A percentile compares a stretch with the other conserved stretches of the same genome.
These are phyloP conservation scores for Latrodectus geometricus DNA, from an alignment of 1,140 invertebrate species.

Conservation along the genomic window DNA sequence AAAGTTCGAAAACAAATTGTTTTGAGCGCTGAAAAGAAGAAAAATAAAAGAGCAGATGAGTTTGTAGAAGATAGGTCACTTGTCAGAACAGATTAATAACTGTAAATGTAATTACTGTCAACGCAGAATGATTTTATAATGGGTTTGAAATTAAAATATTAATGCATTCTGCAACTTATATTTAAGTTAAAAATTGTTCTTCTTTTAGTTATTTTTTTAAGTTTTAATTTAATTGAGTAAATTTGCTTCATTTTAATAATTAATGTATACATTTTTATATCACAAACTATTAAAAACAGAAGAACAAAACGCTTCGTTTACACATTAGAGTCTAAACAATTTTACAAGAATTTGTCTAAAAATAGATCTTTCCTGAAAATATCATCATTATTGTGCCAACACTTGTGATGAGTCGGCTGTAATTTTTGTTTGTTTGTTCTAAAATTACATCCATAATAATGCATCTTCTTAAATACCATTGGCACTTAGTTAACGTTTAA, in stretches of 20 bases:
- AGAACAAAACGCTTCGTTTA: neutral
- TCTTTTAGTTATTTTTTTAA: neutral
- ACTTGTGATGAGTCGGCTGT: too few relatives aligned
- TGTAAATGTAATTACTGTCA: neutral
- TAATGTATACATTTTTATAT: neutral
- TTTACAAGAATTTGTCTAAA: too few relatives aligned
- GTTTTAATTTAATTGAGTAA: neutral
- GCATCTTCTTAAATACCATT: too few relatives aligned
- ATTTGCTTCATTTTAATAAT: neutral
- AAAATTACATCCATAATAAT: too few relatives aligned
- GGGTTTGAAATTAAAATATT: neutral
- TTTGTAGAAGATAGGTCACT: neutral
- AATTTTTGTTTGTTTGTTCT: too few relatives aligned
- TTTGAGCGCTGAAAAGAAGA: neutral
- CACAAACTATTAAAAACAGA: neutral
- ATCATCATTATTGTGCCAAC: too few relatives aligned
- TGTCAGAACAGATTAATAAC: neutral
- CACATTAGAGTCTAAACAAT: neutral
- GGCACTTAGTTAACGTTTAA: too few relatives aligned
- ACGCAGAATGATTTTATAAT: neutral
- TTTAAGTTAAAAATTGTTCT: neutral
- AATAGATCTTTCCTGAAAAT: too few relatives aligned
- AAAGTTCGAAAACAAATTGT: neutral
- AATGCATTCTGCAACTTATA: neutral
- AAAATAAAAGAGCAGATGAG: neutral